Percentiles rank a stretch among this genome's conserved stretches.
phyloP scores from a whole-genome alignment of 2,113 vertebrate genomes.

The Mola mola region DNA sequence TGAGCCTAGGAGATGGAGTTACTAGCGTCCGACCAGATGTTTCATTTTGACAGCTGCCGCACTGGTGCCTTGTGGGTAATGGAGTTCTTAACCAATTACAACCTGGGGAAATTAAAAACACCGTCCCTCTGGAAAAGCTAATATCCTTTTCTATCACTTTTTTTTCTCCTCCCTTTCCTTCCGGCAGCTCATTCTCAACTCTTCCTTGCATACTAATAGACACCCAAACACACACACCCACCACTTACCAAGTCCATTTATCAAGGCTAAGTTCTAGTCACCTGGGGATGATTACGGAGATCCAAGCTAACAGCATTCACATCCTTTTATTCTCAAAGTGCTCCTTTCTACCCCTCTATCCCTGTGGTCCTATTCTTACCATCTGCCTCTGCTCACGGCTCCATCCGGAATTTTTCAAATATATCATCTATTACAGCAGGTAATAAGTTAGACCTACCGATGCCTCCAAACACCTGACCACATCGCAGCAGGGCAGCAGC shows the following conservation, averaged over 20 bases:
- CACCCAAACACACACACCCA: slow-evolving; percentile 32
- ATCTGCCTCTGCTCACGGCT: slow-evolving; percentile 52
- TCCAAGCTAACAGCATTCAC: slow-evolving; percentile 75
- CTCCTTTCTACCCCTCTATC: slow-evolving; percentile 55
- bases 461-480: slow-evolving; percentile 54
- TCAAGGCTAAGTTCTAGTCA: slow-evolving; percentile 78
- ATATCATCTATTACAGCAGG: slow-evolving; percentile 63
- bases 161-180: slow-evolving; percentile 28
- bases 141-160: slow-evolving; percentile 62
- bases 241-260: slow-evolving; percentile 71
- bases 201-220: slow-evolving; percentile 48
- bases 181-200: slow-evolving; percentile 58
- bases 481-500: slow-evolving; percentile 22
- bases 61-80: slow-evolving; percentile 75
- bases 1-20: slow-evolving; percentile 49
- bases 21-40: slow-evolving; percentile 71
- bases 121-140: slow-evolving; percentile 66
- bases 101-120: slow-evolving; percentile 78
- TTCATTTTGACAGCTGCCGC: slow-evolving; percentile 71
- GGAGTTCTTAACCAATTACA: slow-evolving; percentile 79
- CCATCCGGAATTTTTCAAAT: slow-evolving; percentile 44
- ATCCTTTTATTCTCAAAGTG: slow-evolving; percentile 67
- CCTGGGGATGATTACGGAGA: slow-evolving; percentile 77
- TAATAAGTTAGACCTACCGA: slow-evolving; percentile 55
- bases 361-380: slow-evolving; percentile 70